phyloP scores from a whole-genome alignment of 2,797 vertebrate genomes.

The Percopsis omiscomaycus region DNA sequence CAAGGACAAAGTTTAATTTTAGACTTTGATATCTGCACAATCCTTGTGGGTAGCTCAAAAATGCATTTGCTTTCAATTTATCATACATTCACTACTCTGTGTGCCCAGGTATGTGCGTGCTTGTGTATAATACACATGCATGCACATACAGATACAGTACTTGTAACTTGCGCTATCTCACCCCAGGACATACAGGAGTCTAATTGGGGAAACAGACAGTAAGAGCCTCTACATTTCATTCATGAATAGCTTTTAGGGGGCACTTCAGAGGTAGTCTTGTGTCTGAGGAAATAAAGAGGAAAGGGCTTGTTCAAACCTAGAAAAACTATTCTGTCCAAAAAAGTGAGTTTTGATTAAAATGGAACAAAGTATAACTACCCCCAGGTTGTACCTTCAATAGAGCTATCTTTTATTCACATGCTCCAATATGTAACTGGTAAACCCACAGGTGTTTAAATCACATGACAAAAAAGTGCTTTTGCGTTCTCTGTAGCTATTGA shows the following conservation, averaged over 20 bases:
- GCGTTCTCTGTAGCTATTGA: slow-evolving; percentile 22
- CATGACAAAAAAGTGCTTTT: slow-evolving; percentile 32
- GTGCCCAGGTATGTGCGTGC: slow-evolving; percentile 19
- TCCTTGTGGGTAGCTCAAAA: slow-evolving; percentile 61
- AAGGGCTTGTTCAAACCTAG: slow-evolving; percentile 15
- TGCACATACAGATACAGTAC: slow-evolving; percentile 65
- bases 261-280: slow-evolving; percentile 73
- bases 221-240: too few relatives aligned
- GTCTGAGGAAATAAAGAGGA: slow-evolving; percentile 35
- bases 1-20: slow-evolving; percentile 53
- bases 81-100: slow-evolving; percentile 75
- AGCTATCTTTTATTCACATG: slow-evolving; percentile 20
- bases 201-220: too few relatives aligned
- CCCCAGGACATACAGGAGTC: slow-evolving; percentile 46
- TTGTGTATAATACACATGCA: not conserved
- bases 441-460: not conserved
- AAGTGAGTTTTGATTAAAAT: slow-evolving; percentile 25
- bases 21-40: slow-evolving; percentile 61
- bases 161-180: slow-evolving; percentile 58
- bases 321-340: slow-evolving; percentile 17
- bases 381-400: slow-evolving; percentile 1
- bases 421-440: slow-evolving; percentile 28
- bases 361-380: slow-evolving; percentile 2
- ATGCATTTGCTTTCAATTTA: slow-evolving; percentile 70
- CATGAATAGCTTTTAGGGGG: slow-evolving; percentile 1